Base-by-base conservation (phyloP, 2,113 vertebrate species). In the Lipophrys pholis region DNA sequence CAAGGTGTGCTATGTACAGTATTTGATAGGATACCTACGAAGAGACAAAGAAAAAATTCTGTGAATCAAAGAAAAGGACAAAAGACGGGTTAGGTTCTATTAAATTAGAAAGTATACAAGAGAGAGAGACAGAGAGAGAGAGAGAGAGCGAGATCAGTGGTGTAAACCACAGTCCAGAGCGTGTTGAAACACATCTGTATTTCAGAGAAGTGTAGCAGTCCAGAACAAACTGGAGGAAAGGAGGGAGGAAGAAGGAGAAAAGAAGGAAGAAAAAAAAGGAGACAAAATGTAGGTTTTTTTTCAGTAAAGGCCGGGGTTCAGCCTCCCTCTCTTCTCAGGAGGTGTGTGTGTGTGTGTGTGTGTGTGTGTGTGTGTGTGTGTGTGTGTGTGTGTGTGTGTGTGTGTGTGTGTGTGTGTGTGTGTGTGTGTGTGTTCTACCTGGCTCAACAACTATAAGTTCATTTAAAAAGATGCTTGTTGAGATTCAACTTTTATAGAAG, bases 151-250 rank as follows among this genome's bases (percentile, higher is more conserved):
- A 75, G 74, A 75, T 64, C 39, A 43, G 59, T 58, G 35, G 49
- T 60, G 76, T 78, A 82, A 78, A 82, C 76, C 73, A 63, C 80
- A 77, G 87, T 82, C 73, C 82, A 62, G 70, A 86, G 68, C 91
- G 2, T 87, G 92, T 90, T 81, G 73, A 83, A 91, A 91, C 92
- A 90, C 84, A 89, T 91, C 80, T 73, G 68, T 52, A 76, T 67
- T 74, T 54, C 76, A 78, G 60, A 38, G 11, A 49, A 76, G 63
- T 67, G 76, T 49, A 71, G 73, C 46, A 43, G 10, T 1, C 45
- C 17, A 40, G 62, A 56, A 42, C 16, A 42, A 41, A 38, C 11
- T 57, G 41, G 10, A 48, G 35, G 15, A 1, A 45, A 63, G 21
- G 45, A 43, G 40, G 73, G 41, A 55, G 36, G 54, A 42, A 82